Conservation (phyloP, 2,888 invertebrate genomes). For the Caenorhabditis afra region DNA sequence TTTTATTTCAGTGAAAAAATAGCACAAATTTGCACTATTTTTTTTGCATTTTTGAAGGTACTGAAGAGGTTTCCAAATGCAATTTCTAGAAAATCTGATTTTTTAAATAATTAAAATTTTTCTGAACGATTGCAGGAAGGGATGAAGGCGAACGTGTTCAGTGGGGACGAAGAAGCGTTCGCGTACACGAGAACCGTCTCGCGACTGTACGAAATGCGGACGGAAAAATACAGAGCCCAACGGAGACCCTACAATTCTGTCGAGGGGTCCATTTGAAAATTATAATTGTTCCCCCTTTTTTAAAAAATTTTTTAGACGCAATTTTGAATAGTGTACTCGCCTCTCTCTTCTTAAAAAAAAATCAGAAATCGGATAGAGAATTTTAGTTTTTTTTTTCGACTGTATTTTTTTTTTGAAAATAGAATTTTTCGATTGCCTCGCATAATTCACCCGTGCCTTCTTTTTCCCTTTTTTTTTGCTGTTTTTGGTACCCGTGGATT, state of each 20-base stretch:
- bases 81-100: not conserved
- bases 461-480: no score
- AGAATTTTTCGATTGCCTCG: slow-evolving; percentile 2
- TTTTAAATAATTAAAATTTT: slow-evolving; percentile 1
- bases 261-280: slow-evolving; percentile 34
- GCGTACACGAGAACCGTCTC: slow-evolving; percentile 96
- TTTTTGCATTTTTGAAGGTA: no score
- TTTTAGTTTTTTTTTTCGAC: no score
- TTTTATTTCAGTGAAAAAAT: no score
- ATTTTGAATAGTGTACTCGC: no score
- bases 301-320: not conserved
- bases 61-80: no score
- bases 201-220: slow-evolving; percentile 95
- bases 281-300: no score
- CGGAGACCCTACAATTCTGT: slow-evolving; percentile 62
- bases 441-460: not conserved
- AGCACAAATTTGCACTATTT: no score
- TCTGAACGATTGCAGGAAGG: slow-evolving; percentile 84
- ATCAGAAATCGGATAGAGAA: no score
- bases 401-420: slow-evolving; percentile 5
- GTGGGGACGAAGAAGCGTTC: slow-evolving; percentile 97
- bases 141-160: slow-evolving; percentile 91
- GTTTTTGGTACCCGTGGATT: slow-evolving; percentile 5
- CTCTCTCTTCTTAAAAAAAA: no score
- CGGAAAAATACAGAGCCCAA: slow-evolving; percentile 90